phyloP scores from a whole-genome alignment of 2,888 invertebrate genomes.

The Coelinius sp. region DNA sequence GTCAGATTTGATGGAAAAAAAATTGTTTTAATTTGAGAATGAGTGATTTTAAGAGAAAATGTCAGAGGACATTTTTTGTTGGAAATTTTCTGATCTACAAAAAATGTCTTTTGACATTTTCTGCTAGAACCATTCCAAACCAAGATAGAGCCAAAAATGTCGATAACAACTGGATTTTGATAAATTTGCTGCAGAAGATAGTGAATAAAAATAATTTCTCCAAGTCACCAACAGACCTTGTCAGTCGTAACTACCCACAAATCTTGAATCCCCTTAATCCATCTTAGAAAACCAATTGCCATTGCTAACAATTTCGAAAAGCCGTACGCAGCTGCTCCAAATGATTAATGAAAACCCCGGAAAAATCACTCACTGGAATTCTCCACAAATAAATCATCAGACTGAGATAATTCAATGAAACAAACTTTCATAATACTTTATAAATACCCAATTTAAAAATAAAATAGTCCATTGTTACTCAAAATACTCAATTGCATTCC shows the following conservation, averaged over 20 bases:
- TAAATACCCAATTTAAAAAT: neutral
- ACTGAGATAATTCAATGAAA: neutral
- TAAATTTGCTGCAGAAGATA: neutral
- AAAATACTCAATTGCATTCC: neutral
- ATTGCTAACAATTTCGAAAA: neutral
- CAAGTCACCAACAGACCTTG: neutral
- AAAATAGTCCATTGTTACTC: neutral
- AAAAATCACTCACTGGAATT: neutral
- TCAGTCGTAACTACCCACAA: neutral
- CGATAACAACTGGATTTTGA: neutral
- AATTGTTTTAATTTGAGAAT: too few relatives aligned
- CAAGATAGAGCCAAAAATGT: too few relatives aligned
- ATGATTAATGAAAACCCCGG: slow-evolving; percentile 1
- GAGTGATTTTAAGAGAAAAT: too few relatives aligned
- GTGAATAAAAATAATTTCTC: neutral
- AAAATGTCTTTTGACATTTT: too few relatives aligned
- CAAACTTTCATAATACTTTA: neutral
- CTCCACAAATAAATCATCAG: neutral
- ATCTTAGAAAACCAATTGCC: neutral
- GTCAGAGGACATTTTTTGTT: too few relatives aligned
- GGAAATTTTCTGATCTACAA: too few relatives aligned
- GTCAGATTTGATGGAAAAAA: too few relatives aligned
- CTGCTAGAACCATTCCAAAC: too few relatives aligned
- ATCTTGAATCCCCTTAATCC: neutral
- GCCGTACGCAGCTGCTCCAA: neutral